Percentiles rank a stretch among this genome's conserved stretches.
Evolutionary conservation across 2,113 vertebrate species (phyloP).

Genomic region (Pyxicephalus adspersus): DNA sequence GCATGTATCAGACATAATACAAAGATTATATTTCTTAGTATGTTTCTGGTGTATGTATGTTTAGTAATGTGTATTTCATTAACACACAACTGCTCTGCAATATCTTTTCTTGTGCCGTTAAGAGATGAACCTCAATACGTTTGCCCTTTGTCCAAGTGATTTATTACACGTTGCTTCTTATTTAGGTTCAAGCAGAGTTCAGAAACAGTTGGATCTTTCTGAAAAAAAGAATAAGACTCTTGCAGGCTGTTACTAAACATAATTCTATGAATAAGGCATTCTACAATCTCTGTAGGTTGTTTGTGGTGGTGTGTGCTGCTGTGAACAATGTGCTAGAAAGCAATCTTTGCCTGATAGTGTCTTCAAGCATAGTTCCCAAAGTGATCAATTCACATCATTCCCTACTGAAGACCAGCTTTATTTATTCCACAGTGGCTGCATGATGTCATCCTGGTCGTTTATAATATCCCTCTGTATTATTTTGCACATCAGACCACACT

Average conservation of each 20-base stretch:
- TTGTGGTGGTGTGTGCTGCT: not conserved
- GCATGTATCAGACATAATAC: not conserved
- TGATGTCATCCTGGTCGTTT: not conserved
- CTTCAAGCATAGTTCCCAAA: not conserved
- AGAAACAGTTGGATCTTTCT: slow-evolving; percentile 79
- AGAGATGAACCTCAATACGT: slow-evolving; percentile 82
- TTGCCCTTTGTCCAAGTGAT: slow-evolving; percentile 87
- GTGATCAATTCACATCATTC: not conserved
- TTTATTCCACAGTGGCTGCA: slow-evolving; percentile 14
- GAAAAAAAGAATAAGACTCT: slow-evolving; percentile 75
- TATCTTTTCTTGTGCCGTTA: slow-evolving; percentile 59
- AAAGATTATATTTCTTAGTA: not conserved
- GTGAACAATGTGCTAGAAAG: not conserved
- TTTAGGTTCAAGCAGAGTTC: slow-evolving; percentile 87
- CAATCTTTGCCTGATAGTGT: not conserved
- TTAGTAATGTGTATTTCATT: not conserved
- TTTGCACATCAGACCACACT: slow-evolving; percentile 4
- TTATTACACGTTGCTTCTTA: slow-evolving; percentile 81
- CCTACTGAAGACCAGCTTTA: slow-evolving; percentile 18
- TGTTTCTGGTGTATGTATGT: not conserved
- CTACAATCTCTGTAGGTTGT: slow-evolving; percentile 18
- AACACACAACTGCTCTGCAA: slow-evolving; percentile 58
- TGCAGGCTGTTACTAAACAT: slow-evolving; percentile 64
- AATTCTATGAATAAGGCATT: slow-evolving; percentile 4
- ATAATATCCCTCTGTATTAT: slow-evolving; percentile 8